phyloP scores from a whole-genome alignment of 2,888 invertebrate species.

The Sphaerophoria rueppellii region DNA sequence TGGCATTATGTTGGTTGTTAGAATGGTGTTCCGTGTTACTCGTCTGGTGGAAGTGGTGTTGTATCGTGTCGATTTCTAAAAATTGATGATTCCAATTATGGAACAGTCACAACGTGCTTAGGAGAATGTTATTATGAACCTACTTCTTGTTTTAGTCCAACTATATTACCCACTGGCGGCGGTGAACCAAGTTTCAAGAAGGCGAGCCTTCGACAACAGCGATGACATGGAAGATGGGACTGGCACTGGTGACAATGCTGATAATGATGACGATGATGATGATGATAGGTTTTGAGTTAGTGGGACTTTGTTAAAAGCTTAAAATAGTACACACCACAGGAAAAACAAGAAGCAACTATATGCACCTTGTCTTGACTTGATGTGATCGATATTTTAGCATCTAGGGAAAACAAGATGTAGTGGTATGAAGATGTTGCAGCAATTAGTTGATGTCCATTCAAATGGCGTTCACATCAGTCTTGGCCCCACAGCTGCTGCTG shows the following conservation, averaged over 20 bases:
- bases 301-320: constrained; percentile 64
- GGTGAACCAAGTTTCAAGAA: too few species aligned
- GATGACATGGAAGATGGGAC: constrained; percentile 24
- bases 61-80: constrained; percentile 74
- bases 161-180: neutral
- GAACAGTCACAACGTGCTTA: constrained; percentile 76
- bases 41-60: constrained; percentile 39
- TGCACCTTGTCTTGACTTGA: constrained; percentile 61
- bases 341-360: constrained; percentile 5
- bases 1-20: constrained; percentile 23
- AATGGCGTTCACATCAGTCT: constrained; percentile 57
- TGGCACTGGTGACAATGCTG: neutral
- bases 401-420: constrained; percentile 48
- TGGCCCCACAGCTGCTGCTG: neutral
- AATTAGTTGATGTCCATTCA: constrained; percentile 58
- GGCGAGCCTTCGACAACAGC: neutral
- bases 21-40: constrained; percentile 5
- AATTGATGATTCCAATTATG: constrained; percentile 82
- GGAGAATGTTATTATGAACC: constrained; percentile 52
- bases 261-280: constrained; percentile 44
- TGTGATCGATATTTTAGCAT: constrained; percentile 70
- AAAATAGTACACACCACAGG: constrained; percentile 27
- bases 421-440: constrained; percentile 58
- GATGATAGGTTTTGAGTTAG: constrained; percentile 61
- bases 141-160: constrained; percentile 27